Evolutionary conservation across 2,113 vertebrate species (phyloP).

Genomic region (Pelusios castaneus): DNA sequence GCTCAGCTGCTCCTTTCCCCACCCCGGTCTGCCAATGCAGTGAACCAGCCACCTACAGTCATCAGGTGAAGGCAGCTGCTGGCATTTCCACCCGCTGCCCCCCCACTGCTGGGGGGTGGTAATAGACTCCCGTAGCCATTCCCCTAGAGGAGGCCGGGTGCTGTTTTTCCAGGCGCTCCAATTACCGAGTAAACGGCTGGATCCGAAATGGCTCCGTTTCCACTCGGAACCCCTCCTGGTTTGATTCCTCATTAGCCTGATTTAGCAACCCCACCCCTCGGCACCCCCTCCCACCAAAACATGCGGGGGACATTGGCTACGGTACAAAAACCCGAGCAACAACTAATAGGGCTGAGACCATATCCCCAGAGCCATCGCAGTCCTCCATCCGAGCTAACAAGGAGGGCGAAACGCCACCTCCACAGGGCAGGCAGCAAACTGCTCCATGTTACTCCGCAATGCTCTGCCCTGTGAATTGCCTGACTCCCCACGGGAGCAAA

Average conservation of each 20-base stretch:
- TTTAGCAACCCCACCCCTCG: slow-evolving; percentile 55
- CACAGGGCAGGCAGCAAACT: neutral
- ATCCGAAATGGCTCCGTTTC: slow-evolving; percentile 12
- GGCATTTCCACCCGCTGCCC: neutral
- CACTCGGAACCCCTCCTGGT: neutral
- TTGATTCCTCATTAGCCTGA: slow-evolving; percentile 34
- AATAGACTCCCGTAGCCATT: neutral
- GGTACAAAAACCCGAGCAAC: neutral
- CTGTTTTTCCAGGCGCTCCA: neutral
- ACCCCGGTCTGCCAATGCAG: neutral
- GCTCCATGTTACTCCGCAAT: neutral
- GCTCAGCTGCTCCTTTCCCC: neutral
- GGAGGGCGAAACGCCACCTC: neutral
- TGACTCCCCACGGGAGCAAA: too few species aligned
- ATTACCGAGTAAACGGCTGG: neutral
- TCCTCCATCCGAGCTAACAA: neutral
- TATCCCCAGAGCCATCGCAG: slow-evolving; percentile 21
- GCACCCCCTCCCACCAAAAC: slow-evolving; percentile 28
- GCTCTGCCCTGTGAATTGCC: neutral
- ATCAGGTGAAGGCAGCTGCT: neutral
- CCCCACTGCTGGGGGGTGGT: accelerated
- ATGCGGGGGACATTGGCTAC: slow-evolving; percentile 37
- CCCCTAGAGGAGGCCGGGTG: neutral
- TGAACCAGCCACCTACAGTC: neutral
- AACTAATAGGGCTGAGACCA: neutral